These are phyloP conservation scores for Leptogaster cylindrica DNA, from an alignment of 2,888 invertebrate genomes.

Conservation along the genomic window DNA sequence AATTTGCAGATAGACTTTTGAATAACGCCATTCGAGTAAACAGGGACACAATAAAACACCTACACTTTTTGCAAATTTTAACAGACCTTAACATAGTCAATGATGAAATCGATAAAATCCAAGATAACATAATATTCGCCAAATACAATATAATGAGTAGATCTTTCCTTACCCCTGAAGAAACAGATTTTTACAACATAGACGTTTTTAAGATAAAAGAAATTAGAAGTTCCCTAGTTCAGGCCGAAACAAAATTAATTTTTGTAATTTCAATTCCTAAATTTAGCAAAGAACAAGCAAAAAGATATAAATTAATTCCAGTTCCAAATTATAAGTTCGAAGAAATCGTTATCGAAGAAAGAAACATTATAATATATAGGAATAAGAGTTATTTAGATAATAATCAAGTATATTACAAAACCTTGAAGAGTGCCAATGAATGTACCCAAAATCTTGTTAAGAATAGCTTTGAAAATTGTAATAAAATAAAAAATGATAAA, in stretches of 20 bases:
- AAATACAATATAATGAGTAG: neutral
- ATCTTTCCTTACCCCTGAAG: neutral
- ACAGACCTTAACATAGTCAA: neutral
- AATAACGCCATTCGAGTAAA: conserved; percentile 7
- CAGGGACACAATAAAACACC: neutral
- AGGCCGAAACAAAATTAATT: too few species aligned
- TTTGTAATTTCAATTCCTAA: neutral
- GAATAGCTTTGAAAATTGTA: neutral
- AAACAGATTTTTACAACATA: conserved; percentile 5
- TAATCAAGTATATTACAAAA: neutral
- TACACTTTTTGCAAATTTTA: neutral
- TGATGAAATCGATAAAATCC: conserved; percentile 3
- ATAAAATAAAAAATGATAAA: neutral
- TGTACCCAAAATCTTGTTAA: conserved; percentile 1
- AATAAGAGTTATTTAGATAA: neutral
- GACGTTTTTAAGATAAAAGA: neutral
- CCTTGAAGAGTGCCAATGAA: neutral
- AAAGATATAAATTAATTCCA: neutral
- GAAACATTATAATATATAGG: neutral
- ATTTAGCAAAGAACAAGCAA: neutral
- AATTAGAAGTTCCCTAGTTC: conserved; percentile 5
- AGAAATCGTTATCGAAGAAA: neutral
- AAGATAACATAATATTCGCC: conserved; percentile 14
- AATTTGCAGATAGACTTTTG: neutral
- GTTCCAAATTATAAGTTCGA: neutral